Percentiles rank a stretch among this genome's conserved stretches.
Conservation (phyloP, 2,888 invertebrate species). For the Stegana nigrithorax region DNA sequence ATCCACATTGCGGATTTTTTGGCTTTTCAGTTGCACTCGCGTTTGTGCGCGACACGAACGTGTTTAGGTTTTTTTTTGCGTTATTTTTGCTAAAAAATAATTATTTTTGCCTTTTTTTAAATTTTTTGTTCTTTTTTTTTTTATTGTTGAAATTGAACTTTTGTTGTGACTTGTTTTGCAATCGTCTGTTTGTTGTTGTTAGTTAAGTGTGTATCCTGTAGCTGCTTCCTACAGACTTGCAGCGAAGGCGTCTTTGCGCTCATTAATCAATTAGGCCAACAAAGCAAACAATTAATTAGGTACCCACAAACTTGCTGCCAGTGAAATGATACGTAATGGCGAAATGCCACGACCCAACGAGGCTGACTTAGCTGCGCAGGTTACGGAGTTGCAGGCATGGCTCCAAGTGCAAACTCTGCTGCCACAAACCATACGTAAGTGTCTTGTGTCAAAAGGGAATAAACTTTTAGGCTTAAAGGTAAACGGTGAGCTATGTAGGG, state of each 20-base stretch:
- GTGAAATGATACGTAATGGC: no score
- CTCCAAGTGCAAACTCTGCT: slow-evolving; percentile 75
- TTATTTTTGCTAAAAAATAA: not conserved
- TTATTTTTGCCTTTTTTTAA: not conserved
- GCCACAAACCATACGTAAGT: slow-evolving; percentile 76
- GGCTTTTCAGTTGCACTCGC: slow-evolving; percentile 59
- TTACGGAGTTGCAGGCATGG: slow-evolving; percentile 70
- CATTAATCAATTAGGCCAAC: no score
- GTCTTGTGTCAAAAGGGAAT: no score
- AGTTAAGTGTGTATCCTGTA: not conserved
- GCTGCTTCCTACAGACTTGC: not conserved
- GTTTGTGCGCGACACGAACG: slow-evolving; percentile 54
- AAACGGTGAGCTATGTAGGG: no score
- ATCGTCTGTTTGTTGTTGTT: not conserved
- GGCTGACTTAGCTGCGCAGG: slow-evolving; percentile 40
- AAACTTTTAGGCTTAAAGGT: no score
- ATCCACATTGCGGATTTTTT: no score
- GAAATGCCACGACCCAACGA: no score
- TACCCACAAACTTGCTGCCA: no score
- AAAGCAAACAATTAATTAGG: no score
- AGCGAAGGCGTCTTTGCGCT: no score
- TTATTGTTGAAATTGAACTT: not conserved
- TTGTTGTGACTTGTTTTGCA: not conserved
- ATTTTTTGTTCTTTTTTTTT: slow-evolving; percentile 13
- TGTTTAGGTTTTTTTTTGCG: slow-evolving; percentile 30